Base-by-base conservation (phyloP, 1,140 invertebrate species). In the Adoxophyes honmai region DNA sequence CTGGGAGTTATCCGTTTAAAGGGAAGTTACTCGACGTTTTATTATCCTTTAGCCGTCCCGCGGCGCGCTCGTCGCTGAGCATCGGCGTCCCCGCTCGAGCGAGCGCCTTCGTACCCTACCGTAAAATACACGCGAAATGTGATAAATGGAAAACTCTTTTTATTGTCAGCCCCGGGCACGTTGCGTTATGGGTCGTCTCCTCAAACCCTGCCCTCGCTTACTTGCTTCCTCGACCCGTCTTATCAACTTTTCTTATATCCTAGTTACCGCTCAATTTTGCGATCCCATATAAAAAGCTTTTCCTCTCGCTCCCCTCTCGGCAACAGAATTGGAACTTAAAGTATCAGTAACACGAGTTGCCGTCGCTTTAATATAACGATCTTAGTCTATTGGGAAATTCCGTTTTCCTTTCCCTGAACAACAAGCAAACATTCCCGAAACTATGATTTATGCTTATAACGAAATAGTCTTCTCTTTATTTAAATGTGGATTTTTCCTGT, bases 61-160 rank as follows among this genome's bases (percentile, higher is more conserved):
- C 67, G 73, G 71, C 80, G 75, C 76, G 71, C 74, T 82, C 72
- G 64, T 75, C 73, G 78, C 65, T 78, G 62, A 78, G 70, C 73
- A 75, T 70, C 70, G 60, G 59, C 67, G 71, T 70, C 72, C 75
- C 73, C 73, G 73, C 66, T 69, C 66, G 73, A 68, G 67, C 56
- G 11, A 57, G 60, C 72, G 59, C 75, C 75, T 75, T 68, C 75
- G 73, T 77, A 75, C 79, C 81, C 75, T 73, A 70, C 77, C 78
- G 79, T 83, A 80, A 85, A 87, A 87, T 87, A 87, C 77, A 88
- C 78, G 82, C 79, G 75, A 85, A 86, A 88, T 83, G 84, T 88
- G 82, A 88, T 88, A 87, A 87, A 88, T 88, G 81, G 74, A 74
- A 77, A 76, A 85, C 75, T 86, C 81, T 80, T 82, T 87, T 86